Conservation (phyloP, 2,113 vertebrate species). For the Bufo gargarizans region DNA sequence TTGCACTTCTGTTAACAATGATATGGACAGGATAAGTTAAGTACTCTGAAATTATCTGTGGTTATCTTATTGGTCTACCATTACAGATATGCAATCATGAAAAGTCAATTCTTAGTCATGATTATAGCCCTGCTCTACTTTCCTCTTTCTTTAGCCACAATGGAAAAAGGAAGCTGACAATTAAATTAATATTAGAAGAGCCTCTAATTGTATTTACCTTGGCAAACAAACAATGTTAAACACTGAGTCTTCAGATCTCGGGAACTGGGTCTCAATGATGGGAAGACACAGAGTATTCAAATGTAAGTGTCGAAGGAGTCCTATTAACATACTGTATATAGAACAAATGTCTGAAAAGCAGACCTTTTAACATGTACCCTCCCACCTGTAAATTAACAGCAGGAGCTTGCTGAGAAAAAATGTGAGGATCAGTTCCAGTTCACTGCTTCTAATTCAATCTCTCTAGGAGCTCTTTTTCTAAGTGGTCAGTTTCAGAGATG, state of each 20-base stretch:
- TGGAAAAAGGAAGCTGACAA: constrained; percentile 27
- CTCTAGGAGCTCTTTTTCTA: neutral
- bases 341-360: constrained; percentile 14
- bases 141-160: constrained; percentile 17
- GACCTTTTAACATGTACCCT: neutral
- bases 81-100: constrained; percentile 41
- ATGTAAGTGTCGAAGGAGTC: neutral
- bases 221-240: constrained; percentile 38
- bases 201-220: constrained; percentile 47
- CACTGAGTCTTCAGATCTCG: neutral
- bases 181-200: constrained; percentile 43
- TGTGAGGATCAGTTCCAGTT: constrained; percentile 22
- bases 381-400: constrained; percentile 22
- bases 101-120: constrained; percentile 25
- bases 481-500: neutral
- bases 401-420: constrained; percentile 21
- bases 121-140: constrained; percentile 25
- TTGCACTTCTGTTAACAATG: constrained; percentile 4
- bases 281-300: neutral
- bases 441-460: constrained; percentile 9
- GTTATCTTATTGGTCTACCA: constrained; percentile 20
- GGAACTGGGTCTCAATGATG: constrained; percentile 18
- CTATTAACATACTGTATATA: constrained; percentile 33
- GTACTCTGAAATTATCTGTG: constrained; percentile 28
- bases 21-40: constrained; percentile 24